phyloP scores from a whole-genome alignment of 1,140 invertebrate species.

The Linepithema humile region DNA sequence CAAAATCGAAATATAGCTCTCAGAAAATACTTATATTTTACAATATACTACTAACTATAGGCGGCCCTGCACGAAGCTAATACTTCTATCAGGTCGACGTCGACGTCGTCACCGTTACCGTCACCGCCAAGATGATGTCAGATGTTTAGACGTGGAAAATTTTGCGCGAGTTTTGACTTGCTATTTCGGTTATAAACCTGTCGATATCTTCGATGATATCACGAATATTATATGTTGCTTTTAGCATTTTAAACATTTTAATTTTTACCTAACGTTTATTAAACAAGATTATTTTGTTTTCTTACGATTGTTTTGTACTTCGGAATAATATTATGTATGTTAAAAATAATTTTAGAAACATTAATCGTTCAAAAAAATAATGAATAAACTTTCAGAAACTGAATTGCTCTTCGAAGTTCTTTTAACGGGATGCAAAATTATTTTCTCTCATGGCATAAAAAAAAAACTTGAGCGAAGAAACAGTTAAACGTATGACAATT shows the following conservation, averaged over 20 bases:
- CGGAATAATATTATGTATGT: no score
- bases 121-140: conserved; percentile 6
- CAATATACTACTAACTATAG: background rate
- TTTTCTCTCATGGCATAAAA: background rate
- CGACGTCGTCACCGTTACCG: background rate
- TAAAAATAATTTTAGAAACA: background rate
- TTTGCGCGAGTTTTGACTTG: background rate
- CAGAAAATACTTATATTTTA: background rate
- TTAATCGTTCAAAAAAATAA: background rate
- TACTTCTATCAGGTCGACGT: background rate
- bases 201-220: background rate
- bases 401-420: background rate
- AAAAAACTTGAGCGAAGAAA: background rate
- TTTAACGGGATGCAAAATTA: background rate
- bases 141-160: background rate
- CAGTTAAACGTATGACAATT: background rate
- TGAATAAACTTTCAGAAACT: background rate
- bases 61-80: background rate
- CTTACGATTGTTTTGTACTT: no score
- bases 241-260: background rate
- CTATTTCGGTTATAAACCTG: conserved; percentile 30
- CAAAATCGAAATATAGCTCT: background rate
- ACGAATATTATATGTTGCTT: background rate
- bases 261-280: background rate
- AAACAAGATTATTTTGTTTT: background rate